Evolutionary conservation across 2,888 invertebrate species (phyloP), one percentile per base, ranked within the genome.

Genomic region (Diarsia mendica): DNA sequence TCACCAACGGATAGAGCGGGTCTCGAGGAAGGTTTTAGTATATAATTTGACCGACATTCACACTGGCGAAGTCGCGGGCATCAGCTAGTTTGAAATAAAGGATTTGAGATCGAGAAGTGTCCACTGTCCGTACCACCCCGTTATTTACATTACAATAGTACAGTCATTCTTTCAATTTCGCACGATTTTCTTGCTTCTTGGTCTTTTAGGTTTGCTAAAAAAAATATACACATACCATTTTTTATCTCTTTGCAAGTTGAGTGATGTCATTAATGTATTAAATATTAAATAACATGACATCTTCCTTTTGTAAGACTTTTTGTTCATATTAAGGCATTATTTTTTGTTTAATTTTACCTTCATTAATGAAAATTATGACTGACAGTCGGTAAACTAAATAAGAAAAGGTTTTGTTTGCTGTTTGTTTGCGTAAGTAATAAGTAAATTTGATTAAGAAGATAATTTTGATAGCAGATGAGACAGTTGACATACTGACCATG

Each of bases 271-370:
- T 58, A 79, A 33, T 3, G 6, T 71, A 46, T 71, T 51, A 64
- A 77, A 58, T 78, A 79, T 79, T 65, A 65, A 74, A 80, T 80
- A 5, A 74, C 80, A 18, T 23, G 74, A 78, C 39, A 49, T 70
- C 33, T 63, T 48, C 2, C 1, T 60, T 66, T 75, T 28, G 18
- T 48, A 44, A 15, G n/a, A 18, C 9, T 75, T 81, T 66, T 63
- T 61, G 15, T 66, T n/a, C 0, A 4, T 33, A n/a, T 23, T 46
- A 39, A 8, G 2, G 3, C 3, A 46, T 66, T 20, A 48, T 49
- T 49, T 55, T 75, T 73, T 74, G 8, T 49, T 49, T 8, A 44
- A 20, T 44, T 46, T 67, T 55, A 76, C 51, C 55, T 64, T 64
- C 15, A 67, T 67, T 67, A n/a, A 13, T 23, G 11, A 39, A 39